A percentile compares a stretch with the other conserved stretches of the same genome.
These are phyloP conservation scores for Staurois parvus DNA, from an alignment of 2,797 vertebrate genomes.

Conservation along the genomic window DNA sequence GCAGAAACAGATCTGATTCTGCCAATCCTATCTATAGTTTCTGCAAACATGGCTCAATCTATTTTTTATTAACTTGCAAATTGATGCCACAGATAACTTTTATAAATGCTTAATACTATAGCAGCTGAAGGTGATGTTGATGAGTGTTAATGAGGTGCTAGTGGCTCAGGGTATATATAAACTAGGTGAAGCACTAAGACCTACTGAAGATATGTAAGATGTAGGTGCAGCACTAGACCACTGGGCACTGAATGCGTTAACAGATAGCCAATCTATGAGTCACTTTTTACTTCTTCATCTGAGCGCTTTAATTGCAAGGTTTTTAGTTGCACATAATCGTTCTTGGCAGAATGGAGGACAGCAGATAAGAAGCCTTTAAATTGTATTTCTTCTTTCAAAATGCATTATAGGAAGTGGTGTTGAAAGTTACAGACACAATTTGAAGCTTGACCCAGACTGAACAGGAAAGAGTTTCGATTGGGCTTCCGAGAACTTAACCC, in stretches of 20 bases:
- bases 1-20: constrained; percentile 39
- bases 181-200: neutral
- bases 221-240: neutral
- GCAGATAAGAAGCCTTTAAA: constrained; percentile 53
- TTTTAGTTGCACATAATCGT: constrained; percentile 57
- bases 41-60: constrained; percentile 36
- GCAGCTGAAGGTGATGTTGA: neutral
- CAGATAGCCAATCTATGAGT: constrained; percentile 44
- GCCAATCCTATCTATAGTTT: constrained; percentile 44
- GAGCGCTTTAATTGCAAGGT: constrained; percentile 46
- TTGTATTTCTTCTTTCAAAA: constrained; percentile 59
- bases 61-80: constrained; percentile 27
- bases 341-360: constrained; percentile 50
- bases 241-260: constrained; percentile 34
- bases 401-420: constrained; percentile 47
- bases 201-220: neutral
- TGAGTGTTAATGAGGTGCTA: neutral
- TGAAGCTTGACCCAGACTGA: constrained; percentile 50
- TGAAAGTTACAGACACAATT: constrained; percentile 50
- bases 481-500: constrained; percentile 35
- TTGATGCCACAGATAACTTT: constrained; percentile 29
- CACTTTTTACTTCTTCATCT: constrained; percentile 38
- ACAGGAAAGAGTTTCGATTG: constrained; percentile 47
- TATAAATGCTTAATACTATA: neutral
- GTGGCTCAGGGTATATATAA: neutral